Conservation (phyloP, 2,113 vertebrate species). For the Deroptyus accipitrinus region DNA sequence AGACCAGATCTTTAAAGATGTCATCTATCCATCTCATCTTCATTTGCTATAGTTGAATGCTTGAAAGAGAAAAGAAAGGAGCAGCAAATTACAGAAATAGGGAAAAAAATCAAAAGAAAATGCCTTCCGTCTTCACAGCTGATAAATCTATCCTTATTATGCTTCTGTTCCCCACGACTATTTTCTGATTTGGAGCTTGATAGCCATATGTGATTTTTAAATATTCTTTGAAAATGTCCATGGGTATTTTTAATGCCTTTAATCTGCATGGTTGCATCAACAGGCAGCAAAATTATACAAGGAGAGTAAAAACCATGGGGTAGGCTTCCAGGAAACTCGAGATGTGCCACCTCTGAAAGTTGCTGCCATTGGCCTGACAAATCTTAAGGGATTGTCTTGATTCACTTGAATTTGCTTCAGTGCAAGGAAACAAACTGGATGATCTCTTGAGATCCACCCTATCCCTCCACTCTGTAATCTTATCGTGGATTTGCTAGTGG, state of each 20-base stretch:
- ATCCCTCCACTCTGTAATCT: not conserved
- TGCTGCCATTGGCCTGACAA: not conserved
- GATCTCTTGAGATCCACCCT: not conserved
- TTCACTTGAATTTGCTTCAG: not conserved
- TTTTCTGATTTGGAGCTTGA: not conserved
- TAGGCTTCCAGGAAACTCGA: not conserved
- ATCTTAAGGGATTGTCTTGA: not conserved
- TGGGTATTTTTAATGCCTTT: not conserved
- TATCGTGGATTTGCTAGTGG: not conserved
- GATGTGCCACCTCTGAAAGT: not conserved
- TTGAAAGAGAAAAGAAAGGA: not conserved
- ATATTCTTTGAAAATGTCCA: not conserved
- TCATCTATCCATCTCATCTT: not conserved
- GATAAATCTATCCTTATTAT: not conserved
- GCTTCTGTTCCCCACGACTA: not conserved
- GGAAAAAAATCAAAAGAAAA: not conserved
- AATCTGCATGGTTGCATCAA: not conserved
- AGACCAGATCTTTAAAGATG: not conserved
- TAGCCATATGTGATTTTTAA: not conserved
- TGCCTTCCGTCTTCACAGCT: not conserved
- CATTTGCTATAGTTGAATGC: not conserved
- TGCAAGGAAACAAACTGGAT: not conserved
- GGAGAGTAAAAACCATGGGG: not conserved
- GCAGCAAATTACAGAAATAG: not conserved
- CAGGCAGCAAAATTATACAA: not conserved